Base-by-base conservation (phyloP, 2,888 invertebrate genomes). In the Elaeidobius kamerunicus region DNA sequence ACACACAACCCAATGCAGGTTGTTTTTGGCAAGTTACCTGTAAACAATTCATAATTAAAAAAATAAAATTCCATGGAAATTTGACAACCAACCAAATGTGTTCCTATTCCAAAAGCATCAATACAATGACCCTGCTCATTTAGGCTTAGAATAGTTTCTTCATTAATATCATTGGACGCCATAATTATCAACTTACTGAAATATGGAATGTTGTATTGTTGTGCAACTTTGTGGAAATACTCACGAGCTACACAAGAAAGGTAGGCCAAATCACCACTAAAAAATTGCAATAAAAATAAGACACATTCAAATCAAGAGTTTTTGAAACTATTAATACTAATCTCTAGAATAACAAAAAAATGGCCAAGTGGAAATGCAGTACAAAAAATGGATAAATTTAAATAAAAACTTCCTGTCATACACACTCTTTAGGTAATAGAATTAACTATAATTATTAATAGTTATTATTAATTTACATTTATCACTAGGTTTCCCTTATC, bases 131-230 rank as follows among this genome's bases (percentile, higher is more conserved):
- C 91, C 72, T 99, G 97, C 68, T 97, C 96, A 69, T 97, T 96
- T 47, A 98, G 76, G 66, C 96, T 97, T 62, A 94, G 81, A 66
- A 98, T 97, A 1, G 97, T 98, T 60, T 98, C 97, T 73, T 99
- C 98, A 68, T 98, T 98, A 59, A 98, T 97, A 70, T 98, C 98
- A 73, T 98, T 99, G 34, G 96, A 97, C 1, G 96, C 98, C 51
- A 98, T 92, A 61, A 98, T 97, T n/a, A 82, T 86, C 56, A 96
- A 74, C 53, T 84, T 78, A 15, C 82, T 80, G 75, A 97, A 95
- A 89, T 91, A 92, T 0, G 88, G 84, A 59, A 92, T 72, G 54
- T 85, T 77, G 68, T 85, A 90, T 68, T 82, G 77, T 38, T 80
- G 76, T 0, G 88, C 86, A 20, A 97, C 83, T 67, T 78, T 81